These are phyloP conservation scores for Metellina segmentata DNA, from an alignment of 2,888 invertebrate species.

Conservation along the genomic window DNA sequence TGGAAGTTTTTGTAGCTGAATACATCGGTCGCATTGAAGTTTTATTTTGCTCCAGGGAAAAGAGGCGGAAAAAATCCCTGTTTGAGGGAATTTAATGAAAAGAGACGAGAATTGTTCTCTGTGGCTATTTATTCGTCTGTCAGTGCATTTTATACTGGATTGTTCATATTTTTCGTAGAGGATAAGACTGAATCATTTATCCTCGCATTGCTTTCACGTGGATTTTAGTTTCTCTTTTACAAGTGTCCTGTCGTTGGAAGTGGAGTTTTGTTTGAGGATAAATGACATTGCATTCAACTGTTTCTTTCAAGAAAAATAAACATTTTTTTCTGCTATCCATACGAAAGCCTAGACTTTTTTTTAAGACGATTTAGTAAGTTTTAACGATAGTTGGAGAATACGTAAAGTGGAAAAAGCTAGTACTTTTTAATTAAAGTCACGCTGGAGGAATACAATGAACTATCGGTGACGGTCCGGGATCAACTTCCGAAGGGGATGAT, in stretches of 20 bases:
- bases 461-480: no score
- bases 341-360: background rate
- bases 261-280: background rate
- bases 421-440: no score
- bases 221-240: background rate
- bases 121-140: background rate
- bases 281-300: background rate
- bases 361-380: no score
- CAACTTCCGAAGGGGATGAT: no score
- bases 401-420: no score
- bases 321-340: background rate
- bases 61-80: background rate
- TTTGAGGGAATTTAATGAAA: slow-evolving; percentile 19
- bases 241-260: background rate
- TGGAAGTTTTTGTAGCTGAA: background rate
- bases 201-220: background rate
- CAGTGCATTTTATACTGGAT: background rate
- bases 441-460: no score
- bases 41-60: slow-evolving; percentile 6
- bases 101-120: background rate
- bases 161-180: background rate
- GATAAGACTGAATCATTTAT: background rate
- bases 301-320: background rate
- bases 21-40: background rate
- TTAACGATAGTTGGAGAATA: no score